phyloP scores from a whole-genome alignment of 2,113 vertebrate genomes.

The Xiphophorus maculatus region DNA sequence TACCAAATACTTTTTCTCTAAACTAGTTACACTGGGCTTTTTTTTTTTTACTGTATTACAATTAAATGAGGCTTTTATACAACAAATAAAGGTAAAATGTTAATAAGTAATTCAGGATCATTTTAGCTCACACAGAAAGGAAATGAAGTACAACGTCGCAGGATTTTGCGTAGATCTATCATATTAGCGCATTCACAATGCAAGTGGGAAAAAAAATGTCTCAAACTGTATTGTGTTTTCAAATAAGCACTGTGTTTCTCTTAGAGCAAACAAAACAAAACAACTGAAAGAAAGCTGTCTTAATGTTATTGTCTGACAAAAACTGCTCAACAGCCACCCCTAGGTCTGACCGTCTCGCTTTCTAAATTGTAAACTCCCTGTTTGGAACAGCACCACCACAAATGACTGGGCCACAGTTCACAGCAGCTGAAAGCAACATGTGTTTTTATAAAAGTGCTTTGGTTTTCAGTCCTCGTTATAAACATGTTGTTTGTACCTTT shows the following conservation, averaged over 20 bases:
- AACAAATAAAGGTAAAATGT: neutral
- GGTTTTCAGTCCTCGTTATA: conserved; percentile 41
- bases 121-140: conserved; percentile 2
- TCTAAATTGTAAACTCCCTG: conserved; percentile 15
- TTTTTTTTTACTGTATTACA: neutral
- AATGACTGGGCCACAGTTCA: conserved; percentile 41
- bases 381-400: conserved; percentile 19
- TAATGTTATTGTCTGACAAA: conserved; percentile 4
- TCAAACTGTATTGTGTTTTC: neutral
- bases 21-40: neutral
- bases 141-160: conserved; percentile 7
- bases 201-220: conserved; percentile 8
- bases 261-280: neutral
- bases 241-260: conserved; percentile 23
- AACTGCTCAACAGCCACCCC: conserved; percentile 19
- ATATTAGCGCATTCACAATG: neutral
- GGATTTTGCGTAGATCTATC: neutral
- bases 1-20: neutral
- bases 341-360: conserved; percentile 9
- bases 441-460: conserved; percentile 54
- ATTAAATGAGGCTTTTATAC: neutral
- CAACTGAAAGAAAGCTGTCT: neutral
- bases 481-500: conserved; percentile 31
- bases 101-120: neutral
- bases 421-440: conserved; percentile 22